Base-by-base conservation (phyloP, 2,888 invertebrate genomes). In the Penaeus monodon region DNA sequence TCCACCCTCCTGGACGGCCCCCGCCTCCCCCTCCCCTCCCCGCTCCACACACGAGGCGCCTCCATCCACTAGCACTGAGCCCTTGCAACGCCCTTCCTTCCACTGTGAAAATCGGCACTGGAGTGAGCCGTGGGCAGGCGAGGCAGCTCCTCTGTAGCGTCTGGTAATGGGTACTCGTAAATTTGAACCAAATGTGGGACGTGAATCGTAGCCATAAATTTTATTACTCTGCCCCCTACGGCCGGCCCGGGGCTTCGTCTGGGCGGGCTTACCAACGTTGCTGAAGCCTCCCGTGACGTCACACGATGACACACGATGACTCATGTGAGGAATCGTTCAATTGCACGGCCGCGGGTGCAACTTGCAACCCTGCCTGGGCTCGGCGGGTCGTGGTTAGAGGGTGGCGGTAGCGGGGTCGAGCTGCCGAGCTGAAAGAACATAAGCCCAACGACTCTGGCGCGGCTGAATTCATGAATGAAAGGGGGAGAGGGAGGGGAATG, bases 161-260 rank as follows among this genome's bases (percentile, higher is more conserved):
- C 88, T 85, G 86, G 88, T 89, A 89, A 89, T 89, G 88, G 89
- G 86, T 85, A 88, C 88, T 89, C 89, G 89, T 89, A 89, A 89
- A 89, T 89, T 89, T 88, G 86, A 89, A 86, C 88, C 89, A 84
- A 89, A 89, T 89, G 89, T 88, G 89, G 88, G 86, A 85, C 89
- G 83, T 88, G 89, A 89, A 89, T 89, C 89, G 89, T 81, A 77
- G 89, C 86, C 86, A 88, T 89, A 88, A 89, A 89, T 89, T 89
- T 89, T 88, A 89, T 89, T 89, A 89, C 89, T 89, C 86, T 86
- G 84, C 86, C 86, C 82, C 85, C 85, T 85, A 81, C 86, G 81
- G 78, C 82, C 81, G 33, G 44, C 64, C 70, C 38, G 78, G 70
- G 66, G 29, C 66, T 80, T 44, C 66, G 76, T 66, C 81, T 64